Conservation (phyloP, 1,140 invertebrate genomes). For the silkworm (Bombyx mori) region DNA sequence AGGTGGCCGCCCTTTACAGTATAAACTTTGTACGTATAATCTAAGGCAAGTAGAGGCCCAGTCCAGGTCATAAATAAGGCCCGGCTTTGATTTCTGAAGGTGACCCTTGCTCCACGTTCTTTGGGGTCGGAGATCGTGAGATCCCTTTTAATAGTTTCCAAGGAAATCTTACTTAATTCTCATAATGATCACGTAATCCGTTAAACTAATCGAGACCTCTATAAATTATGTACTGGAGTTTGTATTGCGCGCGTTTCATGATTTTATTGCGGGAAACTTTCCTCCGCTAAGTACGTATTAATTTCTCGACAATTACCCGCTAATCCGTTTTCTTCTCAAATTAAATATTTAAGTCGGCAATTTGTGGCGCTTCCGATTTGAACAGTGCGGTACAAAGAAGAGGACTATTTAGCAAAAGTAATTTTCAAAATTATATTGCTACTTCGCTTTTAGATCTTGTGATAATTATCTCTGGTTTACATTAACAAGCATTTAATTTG, state of each 20-base stretch:
- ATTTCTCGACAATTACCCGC: conserved; percentile 44
- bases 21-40: conserved; percentile 53
- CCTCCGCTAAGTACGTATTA: conserved; percentile 24
- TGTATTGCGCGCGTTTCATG: conserved; percentile 1
- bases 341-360: conserved; percentile 63
- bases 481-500: conserved; percentile 61
- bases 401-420: conserved; percentile 51
- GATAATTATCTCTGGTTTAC: conserved; percentile 60
- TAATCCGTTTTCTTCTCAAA: conserved; percentile 59
- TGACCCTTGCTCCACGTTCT: conserved; percentile 45
- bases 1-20: conserved; percentile 48
- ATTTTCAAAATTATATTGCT: conserved; percentile 64
- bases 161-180: conserved; percentile 50
- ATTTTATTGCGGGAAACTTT: neutral
- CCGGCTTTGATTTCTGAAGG: conserved; percentile 63
- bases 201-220: conserved; percentile 33
- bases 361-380: conserved; percentile 58
- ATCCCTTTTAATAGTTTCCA: conserved; percentile 56
- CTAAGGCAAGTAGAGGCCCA: conserved; percentile 40
- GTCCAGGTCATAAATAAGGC: conserved; percentile 64
- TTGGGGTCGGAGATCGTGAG: conserved; percentile 37
- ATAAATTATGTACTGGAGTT: conserved; percentile 25
- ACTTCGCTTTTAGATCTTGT: conserved; percentile 57
- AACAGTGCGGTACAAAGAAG: conserved; percentile 43
- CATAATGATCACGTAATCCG: conserved; percentile 48